phyloP scores from a whole-genome alignment of 2,113 vertebrate genomes.

The Phaetusa simplex region DNA sequence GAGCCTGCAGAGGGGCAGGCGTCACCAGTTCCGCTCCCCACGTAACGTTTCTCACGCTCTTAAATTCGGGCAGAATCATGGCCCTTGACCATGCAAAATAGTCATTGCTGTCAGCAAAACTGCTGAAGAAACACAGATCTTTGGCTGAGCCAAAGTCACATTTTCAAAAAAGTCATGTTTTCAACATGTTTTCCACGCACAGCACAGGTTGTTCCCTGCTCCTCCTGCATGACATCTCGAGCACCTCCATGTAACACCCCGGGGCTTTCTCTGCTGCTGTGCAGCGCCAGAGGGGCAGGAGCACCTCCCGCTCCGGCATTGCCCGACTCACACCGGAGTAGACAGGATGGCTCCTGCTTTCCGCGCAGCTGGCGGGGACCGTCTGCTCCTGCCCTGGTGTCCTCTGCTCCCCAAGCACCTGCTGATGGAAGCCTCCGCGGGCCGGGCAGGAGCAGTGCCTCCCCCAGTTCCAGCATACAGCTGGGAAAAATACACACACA shows the following conservation, averaged over 20 bases:
- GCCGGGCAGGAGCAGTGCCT: background rate
- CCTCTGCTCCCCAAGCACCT: background rate
- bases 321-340: background rate
- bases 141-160: background rate
- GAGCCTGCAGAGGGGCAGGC: background rate
- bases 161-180: background rate
- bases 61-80: background rate
- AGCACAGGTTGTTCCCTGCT: background rate
- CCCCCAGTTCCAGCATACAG: background rate
- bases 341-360: slow-evolving; percentile 8
- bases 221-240: background rate
- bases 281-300: background rate
- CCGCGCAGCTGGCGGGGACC: background rate
- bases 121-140: background rate
- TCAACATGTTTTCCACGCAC: background rate
- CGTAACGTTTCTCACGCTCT: background rate
- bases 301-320: background rate
- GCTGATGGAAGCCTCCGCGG: background rate
- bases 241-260: background rate
- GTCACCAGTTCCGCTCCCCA: background rate
- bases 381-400: fast-evolving
- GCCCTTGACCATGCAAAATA: background rate
- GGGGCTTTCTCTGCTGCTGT: background rate
- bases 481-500: background rate
- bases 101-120: background rate